Evolutionary conservation across 2,797 vertebrate genomes (phyloP).

Genomic region (Discoglossus pictus): DNA sequence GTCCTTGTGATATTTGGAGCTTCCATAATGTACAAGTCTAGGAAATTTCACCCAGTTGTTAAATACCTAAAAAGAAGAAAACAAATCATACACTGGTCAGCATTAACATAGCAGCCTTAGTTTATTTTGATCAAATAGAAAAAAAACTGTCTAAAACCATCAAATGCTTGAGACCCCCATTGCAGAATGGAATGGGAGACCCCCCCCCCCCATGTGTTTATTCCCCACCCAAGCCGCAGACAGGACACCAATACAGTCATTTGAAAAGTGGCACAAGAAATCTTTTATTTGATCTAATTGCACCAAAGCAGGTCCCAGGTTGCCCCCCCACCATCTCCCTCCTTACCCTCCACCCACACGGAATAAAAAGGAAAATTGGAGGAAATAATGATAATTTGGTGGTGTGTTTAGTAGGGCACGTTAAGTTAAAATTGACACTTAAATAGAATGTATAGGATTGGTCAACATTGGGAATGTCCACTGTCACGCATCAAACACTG

Average conservation of each 20-base stretch:
- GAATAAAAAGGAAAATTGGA: background rate
- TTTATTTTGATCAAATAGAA: slow-evolving; percentile 35
- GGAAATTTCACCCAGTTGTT: no score
- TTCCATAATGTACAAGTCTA: no score
- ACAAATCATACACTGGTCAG: no score
- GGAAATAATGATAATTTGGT: background rate
- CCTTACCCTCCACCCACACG: background rate
- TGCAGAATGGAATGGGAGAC: no score
- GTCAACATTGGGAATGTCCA: no score
- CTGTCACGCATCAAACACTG: background rate
- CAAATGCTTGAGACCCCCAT: no score
- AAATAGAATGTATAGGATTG: slow-evolving; percentile 1
- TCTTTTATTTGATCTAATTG: slow-evolving; percentile 34
- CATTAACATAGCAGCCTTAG: slow-evolving; percentile 23
- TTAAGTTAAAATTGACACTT: slow-evolving; percentile 31
- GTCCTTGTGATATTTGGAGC: no score
- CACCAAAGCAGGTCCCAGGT: slow-evolving; percentile 3
- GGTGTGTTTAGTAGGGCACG: background rate
- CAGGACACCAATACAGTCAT: slow-evolving; percentile 19
- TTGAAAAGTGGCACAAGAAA: slow-evolving; percentile 45
- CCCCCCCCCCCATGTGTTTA: no score
- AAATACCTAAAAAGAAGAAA: no score
- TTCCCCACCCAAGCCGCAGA: background rate
- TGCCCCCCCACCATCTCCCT: background rate
- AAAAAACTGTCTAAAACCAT: slow-evolving; percentile 28